Percentiles rank a stretch among this genome's conserved stretches.
These are phyloP conservation scores for Cephus runcator DNA, from an alignment of 2,888 invertebrate genomes.

Conservation along the genomic window DNA sequence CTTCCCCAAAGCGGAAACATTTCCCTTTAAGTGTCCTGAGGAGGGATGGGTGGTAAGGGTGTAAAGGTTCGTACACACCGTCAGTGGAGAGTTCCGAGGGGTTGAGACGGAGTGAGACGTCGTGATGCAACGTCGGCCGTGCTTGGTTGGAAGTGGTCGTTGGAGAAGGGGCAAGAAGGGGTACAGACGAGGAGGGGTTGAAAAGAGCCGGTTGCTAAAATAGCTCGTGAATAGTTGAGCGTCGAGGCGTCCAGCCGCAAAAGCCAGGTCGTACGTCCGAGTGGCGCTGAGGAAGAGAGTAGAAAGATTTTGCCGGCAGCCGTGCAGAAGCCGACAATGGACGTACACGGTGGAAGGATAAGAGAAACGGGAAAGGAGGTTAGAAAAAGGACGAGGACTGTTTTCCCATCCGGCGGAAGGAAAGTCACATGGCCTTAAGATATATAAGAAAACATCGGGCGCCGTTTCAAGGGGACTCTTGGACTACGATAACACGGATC, in stretches of 20 bases:
- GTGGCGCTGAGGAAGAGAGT: neutral
- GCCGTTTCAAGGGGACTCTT: neutral
- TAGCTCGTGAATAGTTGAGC: neutral
- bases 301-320: neutral
- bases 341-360: neutral
- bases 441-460: conserved; percentile 1
- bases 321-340: neutral
- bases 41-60: neutral
- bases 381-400: neutral
- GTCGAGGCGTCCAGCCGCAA: neutral
- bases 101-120: neutral
- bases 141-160: neutral
- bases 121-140: neutral
- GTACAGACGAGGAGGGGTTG: neutral
- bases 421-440: conserved; percentile 1
- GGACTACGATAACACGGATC: neutral
- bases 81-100: neutral
- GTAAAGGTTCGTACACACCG: neutral
- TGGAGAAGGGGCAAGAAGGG: too few species aligned
- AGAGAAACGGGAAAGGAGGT: neutral
- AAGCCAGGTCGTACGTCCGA: neutral
- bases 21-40: neutral
- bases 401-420: neutral
- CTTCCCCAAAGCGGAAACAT: neutral
- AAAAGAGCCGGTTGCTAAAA: neutral